phyloP scores from a whole-genome alignment of 2,888 invertebrate species.

The Colletes collaris region DNA sequence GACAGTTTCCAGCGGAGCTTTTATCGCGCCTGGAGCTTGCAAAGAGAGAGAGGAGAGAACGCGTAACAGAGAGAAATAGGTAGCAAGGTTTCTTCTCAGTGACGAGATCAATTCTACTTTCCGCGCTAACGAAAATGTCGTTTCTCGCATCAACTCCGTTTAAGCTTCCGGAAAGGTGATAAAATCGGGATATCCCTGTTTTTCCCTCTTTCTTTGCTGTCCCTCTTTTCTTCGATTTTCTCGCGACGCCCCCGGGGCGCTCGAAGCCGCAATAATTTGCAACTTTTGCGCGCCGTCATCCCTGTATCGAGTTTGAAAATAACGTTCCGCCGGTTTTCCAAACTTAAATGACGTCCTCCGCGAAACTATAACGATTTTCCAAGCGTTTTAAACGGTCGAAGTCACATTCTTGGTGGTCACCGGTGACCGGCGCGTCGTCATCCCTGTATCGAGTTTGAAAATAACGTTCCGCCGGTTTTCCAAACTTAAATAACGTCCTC shows the following conservation, averaged over 20 bases:
- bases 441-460: conserved; percentile 21
- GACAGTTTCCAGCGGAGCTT: background rate
- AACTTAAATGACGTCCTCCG: no score
- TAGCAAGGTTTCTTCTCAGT: conserved; percentile 55
- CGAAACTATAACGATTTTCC: background rate
- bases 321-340: no score
- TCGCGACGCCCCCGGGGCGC: conserved; percentile 17
- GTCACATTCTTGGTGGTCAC: no score
- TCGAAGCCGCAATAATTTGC: conserved; percentile 49
- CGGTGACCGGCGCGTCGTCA: no score
- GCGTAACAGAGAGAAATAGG: background rate
- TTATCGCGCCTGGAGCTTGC: background rate
- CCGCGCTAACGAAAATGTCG: conserved; percentile 68
- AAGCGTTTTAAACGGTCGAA: background rate
- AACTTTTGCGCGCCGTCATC: conserved; percentile 26
- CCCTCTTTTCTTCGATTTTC: conserved; percentile 26
- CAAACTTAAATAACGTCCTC: conserved; percentile 32
- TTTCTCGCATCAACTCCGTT: conserved; percentile 71
- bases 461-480: conserved; percentile 35
- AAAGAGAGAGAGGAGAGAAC: background rate
- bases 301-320: no score
- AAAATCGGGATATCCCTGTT: conserved; percentile 59
- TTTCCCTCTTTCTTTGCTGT: background rate
- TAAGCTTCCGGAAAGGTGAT: conserved; percentile 65
- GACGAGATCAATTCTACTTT: conserved; percentile 64